phyloP scores from a whole-genome alignment of 2,113 vertebrate species.

The Sceloporus undulatus region DNA sequence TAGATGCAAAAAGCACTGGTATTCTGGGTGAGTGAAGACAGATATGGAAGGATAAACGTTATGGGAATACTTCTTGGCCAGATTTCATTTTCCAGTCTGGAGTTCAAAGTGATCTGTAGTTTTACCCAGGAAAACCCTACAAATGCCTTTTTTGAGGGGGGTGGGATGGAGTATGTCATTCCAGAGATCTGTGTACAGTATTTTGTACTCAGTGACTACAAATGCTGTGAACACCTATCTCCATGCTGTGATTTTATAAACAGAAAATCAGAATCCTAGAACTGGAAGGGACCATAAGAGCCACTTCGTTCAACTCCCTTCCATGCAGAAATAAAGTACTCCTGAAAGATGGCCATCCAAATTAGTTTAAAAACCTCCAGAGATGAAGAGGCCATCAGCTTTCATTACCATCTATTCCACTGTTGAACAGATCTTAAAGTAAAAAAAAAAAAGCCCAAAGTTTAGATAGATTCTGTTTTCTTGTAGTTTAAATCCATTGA shows the following conservation, averaged over 20 bases:
- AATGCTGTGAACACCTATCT: not conserved
- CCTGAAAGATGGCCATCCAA: too few species aligned
- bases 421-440: too few species aligned
- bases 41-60: not conserved
- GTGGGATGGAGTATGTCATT: not conserved
- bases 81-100: not conserved
- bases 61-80: not conserved
- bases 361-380: too few species aligned
- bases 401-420: too few species aligned
- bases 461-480: too few species aligned
- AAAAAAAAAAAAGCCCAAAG: too few species aligned
- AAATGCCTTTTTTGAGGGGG: not conserved
- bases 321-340: too few species aligned
- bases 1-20: conserved; percentile 11
- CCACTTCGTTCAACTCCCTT: too few species aligned
- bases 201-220: not conserved
- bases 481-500: too few species aligned
- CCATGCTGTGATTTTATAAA: not conserved
- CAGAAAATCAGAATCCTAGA: too few species aligned
- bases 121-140: not conserved
- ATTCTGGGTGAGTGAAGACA: not conserved
- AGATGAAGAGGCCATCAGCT: too few species aligned
- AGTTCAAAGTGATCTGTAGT: not conserved
- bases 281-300: too few species aligned
- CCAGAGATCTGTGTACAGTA: not conserved